Evolutionary conservation across 2,888 invertebrate species (phyloP), one percentile per base, ranked within the genome.

Genomic region (Hirtodrosophila alboralis): DNA sequence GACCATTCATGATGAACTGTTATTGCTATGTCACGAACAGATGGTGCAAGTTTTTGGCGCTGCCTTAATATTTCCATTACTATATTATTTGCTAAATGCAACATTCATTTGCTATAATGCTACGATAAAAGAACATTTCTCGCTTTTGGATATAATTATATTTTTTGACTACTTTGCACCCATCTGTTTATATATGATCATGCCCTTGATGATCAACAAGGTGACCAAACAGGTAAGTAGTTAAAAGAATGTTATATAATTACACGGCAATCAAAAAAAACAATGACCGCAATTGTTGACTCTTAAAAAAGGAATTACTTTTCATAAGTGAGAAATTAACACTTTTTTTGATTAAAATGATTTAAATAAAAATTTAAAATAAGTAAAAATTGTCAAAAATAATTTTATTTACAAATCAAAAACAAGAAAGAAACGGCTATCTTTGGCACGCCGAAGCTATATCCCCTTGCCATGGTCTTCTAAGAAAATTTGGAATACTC

Each of bases 191-290:
- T 65, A 58, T 27, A 65, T 68, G 72, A 10, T 5, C 3, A 34
- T 68, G 36, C 58, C 59, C n/a, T 7, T 71, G 12, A 31, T 26
- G 1, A 31, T 45, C 4, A 68, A 72, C 33, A 30, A 54, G 18
- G 12, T 71, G n/a, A 16, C 14, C 14, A 34, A 36, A 3, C 66
- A 68, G 72, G 72, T 65, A 33, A 68, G 72, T 33, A 14, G 5
- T n/a, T 1, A 7, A 6, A 1, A n/a, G n/a, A n/a, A n/a, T n/a
- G n/a, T 37, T 18, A 10, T 10, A 8, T 21, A n/a, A n/a, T n/a
- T n/a, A n/a, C n/a, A n/a, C n/a, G n/a, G n/a, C n/a, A n/a, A n/a
- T n/a, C n/a, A n/a, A n/a, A n/a, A n/a, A n/a, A n/a, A n/a, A n/a
- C n/a, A n/a, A n/a, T n/a, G n/a, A n/a, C n/a, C n/a, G n/a, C n/a